These are phyloP conservation scores for Callimorpha dominula DNA, from an alignment of 2,888 invertebrate genomes.

Conservation along the genomic window DNA sequence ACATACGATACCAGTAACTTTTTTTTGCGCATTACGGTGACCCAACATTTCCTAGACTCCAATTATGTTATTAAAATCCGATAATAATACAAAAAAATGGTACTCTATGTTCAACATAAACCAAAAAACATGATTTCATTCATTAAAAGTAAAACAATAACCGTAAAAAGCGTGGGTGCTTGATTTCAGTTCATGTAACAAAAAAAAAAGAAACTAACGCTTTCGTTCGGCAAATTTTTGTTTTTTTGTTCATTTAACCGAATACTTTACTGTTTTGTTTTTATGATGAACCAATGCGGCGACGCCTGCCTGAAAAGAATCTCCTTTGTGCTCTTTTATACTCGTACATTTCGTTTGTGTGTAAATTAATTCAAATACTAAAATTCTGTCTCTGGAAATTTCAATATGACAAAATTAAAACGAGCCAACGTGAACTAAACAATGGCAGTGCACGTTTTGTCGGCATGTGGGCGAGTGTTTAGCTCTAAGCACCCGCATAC, in stretches of 20 bases:
- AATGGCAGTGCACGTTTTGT: constrained; percentile 16
- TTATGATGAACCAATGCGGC: too few species aligned
- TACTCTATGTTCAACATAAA: too few species aligned
- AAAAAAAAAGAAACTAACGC: background rate
- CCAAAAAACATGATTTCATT: background rate
- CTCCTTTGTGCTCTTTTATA: background rate
- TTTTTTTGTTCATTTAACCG: background rate
- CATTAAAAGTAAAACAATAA: background rate
- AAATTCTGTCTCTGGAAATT: background rate
- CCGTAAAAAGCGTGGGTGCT: too few species aligned
- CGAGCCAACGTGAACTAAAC: background rate
- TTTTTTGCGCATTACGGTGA: too few species aligned
- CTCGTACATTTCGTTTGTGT: background rate
- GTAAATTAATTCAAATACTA: background rate
- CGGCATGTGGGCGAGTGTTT: constrained; percentile 59
- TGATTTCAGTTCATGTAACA: too few species aligned
- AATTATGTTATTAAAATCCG: too few species aligned
- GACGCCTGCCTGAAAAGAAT: background rate
- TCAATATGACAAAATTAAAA: constrained; percentile 6
- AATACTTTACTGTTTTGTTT: background rate
- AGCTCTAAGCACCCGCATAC: constrained; percentile 77
- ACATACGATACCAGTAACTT: too few species aligned
- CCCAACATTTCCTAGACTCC: too few species aligned
- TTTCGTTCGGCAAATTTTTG: background rate
- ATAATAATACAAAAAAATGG: too few species aligned